Conservation (phyloP, 2,888 invertebrate species). For the Melanargia galathea region DNA sequence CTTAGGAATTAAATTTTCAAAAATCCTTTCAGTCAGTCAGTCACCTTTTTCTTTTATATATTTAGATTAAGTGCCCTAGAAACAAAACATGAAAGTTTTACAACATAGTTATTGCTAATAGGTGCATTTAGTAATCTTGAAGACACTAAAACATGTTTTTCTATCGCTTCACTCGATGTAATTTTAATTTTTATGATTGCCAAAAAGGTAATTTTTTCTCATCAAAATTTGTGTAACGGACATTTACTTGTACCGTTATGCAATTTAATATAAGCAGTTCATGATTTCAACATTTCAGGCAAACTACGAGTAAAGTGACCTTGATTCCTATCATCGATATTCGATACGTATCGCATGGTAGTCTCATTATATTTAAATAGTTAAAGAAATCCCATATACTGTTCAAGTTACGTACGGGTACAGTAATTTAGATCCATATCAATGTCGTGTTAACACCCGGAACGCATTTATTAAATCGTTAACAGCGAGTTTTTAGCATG, state of each 20-base stretch:
- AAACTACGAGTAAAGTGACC: constrained; percentile 1
- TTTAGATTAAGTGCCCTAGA: too few relatives aligned
- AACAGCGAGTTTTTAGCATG: neutral
- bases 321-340: constrained; percentile 19
- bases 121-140: too few relatives aligned
- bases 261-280: neutral
- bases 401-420: constrained; percentile 15
- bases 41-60: too few relatives aligned
- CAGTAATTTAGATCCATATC: constrained; percentile 34
- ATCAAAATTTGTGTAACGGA: too few relatives aligned
- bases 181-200: too few relatives aligned
- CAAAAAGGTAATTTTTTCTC: too few relatives aligned
- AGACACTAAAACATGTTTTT: too few relatives aligned
- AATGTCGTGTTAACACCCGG: constrained; percentile 28
- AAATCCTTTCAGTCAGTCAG: too few relatives aligned
- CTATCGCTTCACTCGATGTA: too few relatives aligned
- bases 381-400: constrained; percentile 25
- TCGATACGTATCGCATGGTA: neutral
- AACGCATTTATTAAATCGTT: constrained; percentile 9
- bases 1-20: too few relatives aligned
- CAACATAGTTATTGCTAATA: too few relatives aligned
- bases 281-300: constrained; percentile 7
- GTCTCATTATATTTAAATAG: neutral
- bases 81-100: neutral
- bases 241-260: neutral